Conservation (phyloP, 2,113 vertebrate genomes). For the Scytalopus superciliaris region DNA sequence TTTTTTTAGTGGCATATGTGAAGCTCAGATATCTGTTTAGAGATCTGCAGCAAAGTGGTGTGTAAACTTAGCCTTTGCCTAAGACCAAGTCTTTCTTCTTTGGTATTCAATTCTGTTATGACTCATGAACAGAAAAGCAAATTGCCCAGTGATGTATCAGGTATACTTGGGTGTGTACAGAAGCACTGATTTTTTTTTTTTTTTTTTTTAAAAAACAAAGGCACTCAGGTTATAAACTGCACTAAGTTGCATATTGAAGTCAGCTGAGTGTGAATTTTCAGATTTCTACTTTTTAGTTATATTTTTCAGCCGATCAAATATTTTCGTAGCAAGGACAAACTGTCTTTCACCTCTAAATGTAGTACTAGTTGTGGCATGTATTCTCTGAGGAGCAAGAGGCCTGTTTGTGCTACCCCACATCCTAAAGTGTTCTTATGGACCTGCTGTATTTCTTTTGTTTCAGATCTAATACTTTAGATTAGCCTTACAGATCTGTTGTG, state of each 20-base stretch:
- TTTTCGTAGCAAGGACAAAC: neutral
- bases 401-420: accelerated
- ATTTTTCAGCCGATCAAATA: neutral
- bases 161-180: neutral
- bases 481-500: neutral
- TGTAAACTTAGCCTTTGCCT: neutral
- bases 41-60: neutral
- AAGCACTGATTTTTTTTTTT: neutral
- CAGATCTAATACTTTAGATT: neutral
- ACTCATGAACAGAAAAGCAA: neutral
- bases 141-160: neutral
- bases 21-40: neutral
- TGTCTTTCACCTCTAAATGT: neutral
- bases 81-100: neutral
- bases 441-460: neutral
- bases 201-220: neutral
- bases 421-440: neutral
- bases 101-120: neutral
- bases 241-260: neutral
- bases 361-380: neutral
- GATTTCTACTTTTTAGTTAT: neutral
- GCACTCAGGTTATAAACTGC: neutral
- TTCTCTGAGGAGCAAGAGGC: neutral
- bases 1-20: neutral
- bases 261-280: neutral